These are phyloP conservation scores for Drosophila pachea DNA, from an alignment of 1,140 invertebrate species.

Conservation along the genomic window DNA sequence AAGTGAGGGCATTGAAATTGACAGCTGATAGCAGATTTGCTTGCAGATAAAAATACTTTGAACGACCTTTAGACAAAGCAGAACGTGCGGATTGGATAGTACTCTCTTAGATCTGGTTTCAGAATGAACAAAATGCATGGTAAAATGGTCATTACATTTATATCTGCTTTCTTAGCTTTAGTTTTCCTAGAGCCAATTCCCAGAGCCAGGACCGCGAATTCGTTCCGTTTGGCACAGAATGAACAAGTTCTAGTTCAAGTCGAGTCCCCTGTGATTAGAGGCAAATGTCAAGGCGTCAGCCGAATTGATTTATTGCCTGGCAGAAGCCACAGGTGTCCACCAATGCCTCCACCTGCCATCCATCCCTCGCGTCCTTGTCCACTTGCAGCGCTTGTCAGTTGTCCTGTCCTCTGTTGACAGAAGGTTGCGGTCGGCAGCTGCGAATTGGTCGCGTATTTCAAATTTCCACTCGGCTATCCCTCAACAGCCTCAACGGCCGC, in stretches of 20 bases:
- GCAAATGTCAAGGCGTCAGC: constrained; percentile 39
- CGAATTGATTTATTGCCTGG: constrained; percentile 45
- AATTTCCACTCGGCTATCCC: constrained; percentile 32
- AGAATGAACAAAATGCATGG: too few species aligned
- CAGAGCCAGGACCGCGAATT: not conserved
- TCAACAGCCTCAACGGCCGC: constrained; percentile 25
- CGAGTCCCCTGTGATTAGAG: constrained; percentile 31
- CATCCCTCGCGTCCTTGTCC: constrained; percentile 9
- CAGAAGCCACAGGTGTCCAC: constrained; percentile 51
- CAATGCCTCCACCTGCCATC: too few species aligned
- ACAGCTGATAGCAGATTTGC: too few species aligned
- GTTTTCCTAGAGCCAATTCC: not conserved
- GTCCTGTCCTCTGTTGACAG: constrained; percentile 42
- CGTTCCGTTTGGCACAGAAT: not conserved
- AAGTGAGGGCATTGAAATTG: constrained; percentile 35
- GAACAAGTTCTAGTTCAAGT: constrained; percentile 23
- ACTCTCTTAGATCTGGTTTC: too few species aligned
- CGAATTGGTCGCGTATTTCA: constrained; percentile 27
- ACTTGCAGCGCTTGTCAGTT: constrained; percentile 19
- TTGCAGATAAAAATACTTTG: not conserved
- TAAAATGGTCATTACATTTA: too few species aligned
- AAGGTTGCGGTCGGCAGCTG: constrained; percentile 32
- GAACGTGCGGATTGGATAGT: too few species aligned
- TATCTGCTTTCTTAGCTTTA: not conserved
- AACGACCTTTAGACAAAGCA: too few species aligned